A percentile compares a stretch with the other conserved stretches of the same genome.
These are phyloP conservation scores for Sympetrum striolatum DNA, from an alignment of 2,888 invertebrate species.

Conservation along the genomic window DNA sequence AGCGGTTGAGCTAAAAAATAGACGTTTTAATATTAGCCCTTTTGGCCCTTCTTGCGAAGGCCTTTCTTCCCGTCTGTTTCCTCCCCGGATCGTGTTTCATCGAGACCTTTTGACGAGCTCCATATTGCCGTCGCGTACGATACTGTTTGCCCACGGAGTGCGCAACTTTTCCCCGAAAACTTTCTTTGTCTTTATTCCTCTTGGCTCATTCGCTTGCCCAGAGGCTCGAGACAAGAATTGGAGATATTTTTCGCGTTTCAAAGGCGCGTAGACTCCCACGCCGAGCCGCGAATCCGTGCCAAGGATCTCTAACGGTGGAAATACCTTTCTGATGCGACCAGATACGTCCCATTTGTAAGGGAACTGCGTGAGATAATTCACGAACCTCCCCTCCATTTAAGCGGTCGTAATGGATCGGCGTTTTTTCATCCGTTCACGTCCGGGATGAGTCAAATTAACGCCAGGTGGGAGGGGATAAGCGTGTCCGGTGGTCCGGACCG, in stretches of 20 bases:
- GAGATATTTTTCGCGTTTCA: not conserved
- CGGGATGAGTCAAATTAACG: not conserved
- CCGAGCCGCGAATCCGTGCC: not conserved
- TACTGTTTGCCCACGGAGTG: not conserved
- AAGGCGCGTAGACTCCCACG: not conserved
- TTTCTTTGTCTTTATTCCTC: not conserved
- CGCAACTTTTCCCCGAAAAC: not conserved
- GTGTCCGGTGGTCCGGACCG: not conserved
- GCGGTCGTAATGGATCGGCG: not conserved
- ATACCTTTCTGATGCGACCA: not conserved
- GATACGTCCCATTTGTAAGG: not conserved
- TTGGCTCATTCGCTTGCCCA: not conserved
- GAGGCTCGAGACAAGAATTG: not conserved
- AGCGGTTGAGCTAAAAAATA: conserved; percentile 2
- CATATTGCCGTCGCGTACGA: not conserved
- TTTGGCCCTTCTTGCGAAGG: conserved; percentile 8
- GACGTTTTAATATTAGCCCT: conserved; percentile 2
- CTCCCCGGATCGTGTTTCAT: not conserved
- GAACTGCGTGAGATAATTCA: not conserved
- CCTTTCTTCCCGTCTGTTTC: not conserved
- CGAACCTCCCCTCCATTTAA: not conserved
- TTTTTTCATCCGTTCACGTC: not conserved
- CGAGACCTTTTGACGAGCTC: conserved; percentile 1
- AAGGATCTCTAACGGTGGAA: not conserved
- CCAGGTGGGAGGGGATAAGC: not conserved